These are phyloP conservation scores for Montipora cactus DNA, from an alignment of 64 coral and sea anemone genomes.

Conservation along the genomic window DNA sequence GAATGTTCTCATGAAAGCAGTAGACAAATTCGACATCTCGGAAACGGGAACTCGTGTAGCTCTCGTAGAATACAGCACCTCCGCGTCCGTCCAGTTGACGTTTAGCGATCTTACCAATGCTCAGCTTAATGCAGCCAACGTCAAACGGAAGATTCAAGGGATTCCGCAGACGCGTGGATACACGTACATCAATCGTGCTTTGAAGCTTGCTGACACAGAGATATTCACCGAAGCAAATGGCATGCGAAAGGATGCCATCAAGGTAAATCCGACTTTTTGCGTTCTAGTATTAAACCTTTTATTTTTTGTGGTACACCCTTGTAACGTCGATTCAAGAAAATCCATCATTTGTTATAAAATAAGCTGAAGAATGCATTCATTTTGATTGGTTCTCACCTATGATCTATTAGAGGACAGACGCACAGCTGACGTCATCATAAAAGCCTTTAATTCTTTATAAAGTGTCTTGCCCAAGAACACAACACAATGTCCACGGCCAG, in stretches of 20 bases:
- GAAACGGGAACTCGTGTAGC: constrained; percentile 31
- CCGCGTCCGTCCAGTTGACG: background rate
- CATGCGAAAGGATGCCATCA: constrained; percentile 6
- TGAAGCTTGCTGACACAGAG: background rate
- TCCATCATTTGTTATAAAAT: no score
- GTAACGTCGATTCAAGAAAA: no score
- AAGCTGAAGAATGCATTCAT: no score
- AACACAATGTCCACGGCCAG: no score
- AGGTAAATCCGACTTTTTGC: background rate
- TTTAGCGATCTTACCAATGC: background rate
- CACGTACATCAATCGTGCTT: constrained; percentile 41
- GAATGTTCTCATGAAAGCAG: background rate
- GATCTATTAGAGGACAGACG: no score
- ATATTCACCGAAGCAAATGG: constrained; percentile 5
- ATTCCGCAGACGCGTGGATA: background rate
- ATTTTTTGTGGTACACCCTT: no score
- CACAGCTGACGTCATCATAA: no score
- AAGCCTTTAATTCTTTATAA: no score
- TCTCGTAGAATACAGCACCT: constrained; percentile 22
- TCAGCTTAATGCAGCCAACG: constrained; percentile 17
- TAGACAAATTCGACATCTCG: constrained; percentile 30
- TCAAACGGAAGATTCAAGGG: constrained; percentile 14
- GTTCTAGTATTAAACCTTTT: no score
- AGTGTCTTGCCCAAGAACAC: no score
- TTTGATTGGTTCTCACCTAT: no score